Conservation (phyloP, 1,140 invertebrate genomes). For the Drosophila cardini region DNA sequence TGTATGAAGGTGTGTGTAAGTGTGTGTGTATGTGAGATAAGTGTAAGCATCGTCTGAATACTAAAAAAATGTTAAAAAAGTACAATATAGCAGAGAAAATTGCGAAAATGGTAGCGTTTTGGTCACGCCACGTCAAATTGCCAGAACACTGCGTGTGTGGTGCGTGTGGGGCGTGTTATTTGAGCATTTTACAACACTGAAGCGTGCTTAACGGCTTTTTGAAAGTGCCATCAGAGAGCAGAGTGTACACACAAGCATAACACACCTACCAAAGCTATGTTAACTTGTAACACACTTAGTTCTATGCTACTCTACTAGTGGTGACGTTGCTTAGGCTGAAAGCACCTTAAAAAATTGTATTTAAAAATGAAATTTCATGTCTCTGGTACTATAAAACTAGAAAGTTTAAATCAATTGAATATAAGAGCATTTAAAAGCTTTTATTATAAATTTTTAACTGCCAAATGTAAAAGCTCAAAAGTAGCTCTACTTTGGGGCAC, state of each 20-base stretch:
- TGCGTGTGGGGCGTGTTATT: conserved; percentile 70
- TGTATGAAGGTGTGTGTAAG: conserved; percentile 11
- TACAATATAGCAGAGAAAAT: conserved; percentile 47
- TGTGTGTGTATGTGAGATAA: conserved; percentile 57
- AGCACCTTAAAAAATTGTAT: background rate
- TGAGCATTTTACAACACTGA: conserved; percentile 73
- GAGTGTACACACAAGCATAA: conserved; percentile 31
- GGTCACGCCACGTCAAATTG: conserved; percentile 75
- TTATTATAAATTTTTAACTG: too few relatives aligned
- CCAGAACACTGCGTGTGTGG: conserved; percentile 57
- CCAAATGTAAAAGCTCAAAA: too few relatives aligned
- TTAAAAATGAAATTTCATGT: background rate
- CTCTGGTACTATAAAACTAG: too few relatives aligned
- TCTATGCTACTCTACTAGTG: background rate
- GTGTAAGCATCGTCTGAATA: conserved; percentile 45
- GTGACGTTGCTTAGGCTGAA: background rate
- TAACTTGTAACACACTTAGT: conserved; percentile 46
- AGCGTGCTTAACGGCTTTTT: conserved; percentile 76
- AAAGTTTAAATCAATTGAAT: too few relatives aligned
- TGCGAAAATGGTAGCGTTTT: conserved; percentile 40
- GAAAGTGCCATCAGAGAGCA: conserved; percentile 62
- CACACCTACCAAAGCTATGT: conserved; percentile 24
- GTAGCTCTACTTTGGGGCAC: too few relatives aligned
- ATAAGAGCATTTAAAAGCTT: too few relatives aligned
- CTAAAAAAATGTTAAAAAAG: conserved; percentile 38